Evolutionary conservation across 2,113 vertebrate genomes (phyloP).

Genomic region (Hassar affinis): DNA sequence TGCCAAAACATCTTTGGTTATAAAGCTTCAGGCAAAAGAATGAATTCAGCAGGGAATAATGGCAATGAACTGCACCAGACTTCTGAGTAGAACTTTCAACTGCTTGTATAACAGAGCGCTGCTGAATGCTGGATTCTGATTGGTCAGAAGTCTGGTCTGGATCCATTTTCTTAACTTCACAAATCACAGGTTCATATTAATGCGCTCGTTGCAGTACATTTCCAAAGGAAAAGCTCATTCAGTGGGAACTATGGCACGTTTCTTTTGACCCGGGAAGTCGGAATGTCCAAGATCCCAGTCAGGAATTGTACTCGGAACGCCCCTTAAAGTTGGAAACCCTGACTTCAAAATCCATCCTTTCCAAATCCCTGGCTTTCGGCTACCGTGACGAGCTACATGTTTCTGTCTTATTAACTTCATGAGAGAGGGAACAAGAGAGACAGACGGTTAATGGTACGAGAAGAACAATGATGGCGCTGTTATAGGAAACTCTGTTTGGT

Average conservation of each 20-base stretch:
- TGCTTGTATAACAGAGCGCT: background rate
- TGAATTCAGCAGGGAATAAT: slow-evolving; percentile 46
- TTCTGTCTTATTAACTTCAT: too few relatives aligned
- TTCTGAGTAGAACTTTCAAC: background rate
- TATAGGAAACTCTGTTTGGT: too few relatives aligned
- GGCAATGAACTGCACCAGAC: background rate
- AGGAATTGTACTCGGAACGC: too few relatives aligned
- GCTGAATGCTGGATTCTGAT: background rate
- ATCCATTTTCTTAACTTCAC: background rate
- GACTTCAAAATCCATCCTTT: too few relatives aligned
- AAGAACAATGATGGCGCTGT: too few relatives aligned
- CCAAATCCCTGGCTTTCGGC: too few relatives aligned
- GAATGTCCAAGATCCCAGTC: too few relatives aligned
- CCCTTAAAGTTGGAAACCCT: too few relatives aligned
- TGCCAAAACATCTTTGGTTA: slow-evolving; percentile 38
- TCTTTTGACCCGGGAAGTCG: too few relatives aligned
- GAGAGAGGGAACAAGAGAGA: too few relatives aligned
- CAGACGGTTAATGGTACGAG: too few relatives aligned
- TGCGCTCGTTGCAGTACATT: background rate
- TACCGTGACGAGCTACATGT: too few relatives aligned
- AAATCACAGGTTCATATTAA: background rate
- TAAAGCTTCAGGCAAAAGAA: slow-evolving; percentile 34
- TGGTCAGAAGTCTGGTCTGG: background rate
- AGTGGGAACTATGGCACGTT: background rate
- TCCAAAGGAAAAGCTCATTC: background rate